A percentile compares a stretch with the other conserved stretches of the same genome.
phyloP scores from a whole-genome alignment of 2,113 vertebrate genomes.

The Callipepla californica region DNA sequence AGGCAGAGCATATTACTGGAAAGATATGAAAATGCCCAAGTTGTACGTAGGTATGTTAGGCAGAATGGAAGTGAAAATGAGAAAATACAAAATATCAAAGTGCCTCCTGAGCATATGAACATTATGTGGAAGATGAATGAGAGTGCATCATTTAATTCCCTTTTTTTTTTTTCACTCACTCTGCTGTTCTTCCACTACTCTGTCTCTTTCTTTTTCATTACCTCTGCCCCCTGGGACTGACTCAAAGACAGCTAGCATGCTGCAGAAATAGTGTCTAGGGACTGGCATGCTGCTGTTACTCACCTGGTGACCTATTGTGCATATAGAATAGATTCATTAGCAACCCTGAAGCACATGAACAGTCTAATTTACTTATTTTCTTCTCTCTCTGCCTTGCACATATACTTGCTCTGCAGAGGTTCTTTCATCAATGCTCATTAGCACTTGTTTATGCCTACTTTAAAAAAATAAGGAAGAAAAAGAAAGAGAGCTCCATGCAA shows the following conservation, averaged over 20 bases:
- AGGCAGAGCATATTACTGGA: neutral
- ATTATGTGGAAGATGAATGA: neutral
- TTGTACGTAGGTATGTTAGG: neutral
- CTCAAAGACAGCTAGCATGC: neutral
- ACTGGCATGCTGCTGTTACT: neutral
- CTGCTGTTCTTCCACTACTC: neutral
- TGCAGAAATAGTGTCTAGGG: neutral
- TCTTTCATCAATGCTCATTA: neutral
- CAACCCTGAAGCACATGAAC: neutral
- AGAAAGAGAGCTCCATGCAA: neutral
- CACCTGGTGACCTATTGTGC: neutral
- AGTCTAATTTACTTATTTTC: neutral
- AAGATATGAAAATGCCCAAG: neutral
- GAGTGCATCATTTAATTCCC: neutral
- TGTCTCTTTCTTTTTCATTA: neutral
- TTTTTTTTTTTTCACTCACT: neutral
- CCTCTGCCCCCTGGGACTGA: neutral
- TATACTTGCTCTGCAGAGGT: neutral
- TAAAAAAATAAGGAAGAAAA: neutral
- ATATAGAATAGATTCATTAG: neutral
- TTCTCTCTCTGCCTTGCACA: neutral
- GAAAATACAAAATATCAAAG: neutral
- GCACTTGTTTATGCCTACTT: neutral
- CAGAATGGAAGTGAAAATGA: neutral
- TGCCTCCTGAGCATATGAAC: neutral